Evolutionary conservation across 2,113 vertebrate species (phyloP).

Genomic region (Willisornis vidua): DNA sequence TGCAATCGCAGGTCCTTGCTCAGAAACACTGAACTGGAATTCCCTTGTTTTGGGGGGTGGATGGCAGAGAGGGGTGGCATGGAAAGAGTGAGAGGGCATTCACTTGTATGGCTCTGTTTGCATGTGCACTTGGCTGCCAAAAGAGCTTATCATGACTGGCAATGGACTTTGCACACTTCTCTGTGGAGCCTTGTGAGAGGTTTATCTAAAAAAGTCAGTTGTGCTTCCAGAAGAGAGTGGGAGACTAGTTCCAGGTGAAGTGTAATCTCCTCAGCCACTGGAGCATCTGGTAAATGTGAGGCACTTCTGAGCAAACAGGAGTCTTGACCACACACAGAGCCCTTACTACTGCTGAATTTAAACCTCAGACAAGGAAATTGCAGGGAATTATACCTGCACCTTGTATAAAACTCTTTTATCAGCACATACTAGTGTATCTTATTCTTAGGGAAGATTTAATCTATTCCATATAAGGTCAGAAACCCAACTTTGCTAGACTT

Average conservation of each 20-base stretch:
- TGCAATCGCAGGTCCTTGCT: background rate
- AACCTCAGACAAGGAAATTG: background rate
- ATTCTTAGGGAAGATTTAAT: background rate
- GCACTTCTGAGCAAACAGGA: background rate
- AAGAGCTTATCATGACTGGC: background rate
- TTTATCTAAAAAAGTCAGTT: background rate
- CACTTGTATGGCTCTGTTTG: background rate
- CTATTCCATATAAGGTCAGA: background rate
- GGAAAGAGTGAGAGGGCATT: background rate
- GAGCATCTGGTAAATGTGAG: rapidly evolving
- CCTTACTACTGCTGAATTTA: background rate
- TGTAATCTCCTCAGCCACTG: too few relatives aligned
- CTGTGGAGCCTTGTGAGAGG: rapidly evolving
- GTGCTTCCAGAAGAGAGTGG: background rate
- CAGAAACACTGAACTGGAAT: background rate
- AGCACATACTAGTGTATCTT: rapidly evolving
- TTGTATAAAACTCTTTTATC: background rate
- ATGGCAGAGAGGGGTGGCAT: too few relatives aligned
- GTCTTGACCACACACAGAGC: background rate
- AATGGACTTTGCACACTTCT: background rate
- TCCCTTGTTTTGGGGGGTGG: background rate
- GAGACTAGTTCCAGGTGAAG: background rate
- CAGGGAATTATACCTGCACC: background rate
- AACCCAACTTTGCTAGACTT: background rate
- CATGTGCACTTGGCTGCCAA: background rate